phyloP scores from a whole-genome alignment of 2,797 vertebrate genomes.

The Heterohyrax brucei region DNA sequence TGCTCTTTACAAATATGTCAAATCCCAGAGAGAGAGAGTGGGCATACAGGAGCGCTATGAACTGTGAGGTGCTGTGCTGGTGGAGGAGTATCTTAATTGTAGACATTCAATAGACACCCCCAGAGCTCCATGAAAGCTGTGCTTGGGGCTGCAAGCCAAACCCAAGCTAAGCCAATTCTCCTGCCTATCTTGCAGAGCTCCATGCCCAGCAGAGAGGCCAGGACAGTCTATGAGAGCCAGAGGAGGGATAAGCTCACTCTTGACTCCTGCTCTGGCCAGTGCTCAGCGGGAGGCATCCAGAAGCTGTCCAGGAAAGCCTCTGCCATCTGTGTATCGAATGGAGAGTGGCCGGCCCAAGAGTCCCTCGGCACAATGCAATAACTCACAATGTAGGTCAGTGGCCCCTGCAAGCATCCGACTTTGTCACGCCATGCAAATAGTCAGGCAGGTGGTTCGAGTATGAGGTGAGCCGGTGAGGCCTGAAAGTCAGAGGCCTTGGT shows the following conservation, averaged over 20 bases:
- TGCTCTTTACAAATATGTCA: not conserved
- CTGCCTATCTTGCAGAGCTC: not conserved
- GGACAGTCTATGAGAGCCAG: not conserved
- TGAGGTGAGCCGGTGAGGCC: not conserved
- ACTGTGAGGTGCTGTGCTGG: not conserved
- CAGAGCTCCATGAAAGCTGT: not conserved
- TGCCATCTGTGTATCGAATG: slow-evolving; percentile 49
- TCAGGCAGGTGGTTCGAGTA: not conserved
- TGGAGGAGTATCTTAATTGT: not conserved
- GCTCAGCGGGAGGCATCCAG: slow-evolving; percentile 37
- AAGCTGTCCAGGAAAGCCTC: slow-evolving; percentile 72
- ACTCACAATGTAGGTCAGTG: slow-evolving; percentile 76
- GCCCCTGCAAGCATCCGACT: slow-evolving; percentile 45
- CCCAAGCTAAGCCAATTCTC: not conserved
- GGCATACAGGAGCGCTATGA: not conserved
- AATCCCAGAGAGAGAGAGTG: not conserved
- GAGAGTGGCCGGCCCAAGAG: slow-evolving; percentile 74
- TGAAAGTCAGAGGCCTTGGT: not conserved
- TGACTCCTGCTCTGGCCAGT: slow-evolving; percentile 2
- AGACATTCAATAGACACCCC: not conserved
- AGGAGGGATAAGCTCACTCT: slow-evolving; percentile 18
- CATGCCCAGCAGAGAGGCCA: not conserved
- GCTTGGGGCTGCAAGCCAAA: not conserved
- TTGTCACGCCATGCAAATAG: not conserved
- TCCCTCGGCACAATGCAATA: slow-evolving; percentile 57